phyloP scores from a whole-genome alignment of 2,888 invertebrate species.

The Invenusta paracnida region DNA sequence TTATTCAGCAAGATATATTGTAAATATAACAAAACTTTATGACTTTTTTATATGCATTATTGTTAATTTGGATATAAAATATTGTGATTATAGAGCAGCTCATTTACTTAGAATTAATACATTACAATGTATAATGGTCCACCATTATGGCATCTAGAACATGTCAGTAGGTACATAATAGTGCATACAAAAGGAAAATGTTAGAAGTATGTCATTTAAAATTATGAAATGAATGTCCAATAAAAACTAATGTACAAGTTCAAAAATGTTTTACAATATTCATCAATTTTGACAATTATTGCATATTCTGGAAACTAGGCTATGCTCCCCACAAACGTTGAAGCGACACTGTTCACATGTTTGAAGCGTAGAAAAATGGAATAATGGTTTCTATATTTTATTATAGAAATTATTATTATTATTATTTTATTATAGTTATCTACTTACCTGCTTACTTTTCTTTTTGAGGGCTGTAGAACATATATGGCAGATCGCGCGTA shows the following conservation, averaged over 20 bases:
- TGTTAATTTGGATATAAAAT: background rate
- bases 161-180: background rate
- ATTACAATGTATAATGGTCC: background rate
- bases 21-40: background rate
- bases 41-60: background rate
- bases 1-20: background rate
- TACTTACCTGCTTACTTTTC: conserved; percentile 19
- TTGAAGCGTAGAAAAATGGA: background rate
- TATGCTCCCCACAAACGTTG: background rate
- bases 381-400: no score
- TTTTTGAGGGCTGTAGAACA: conserved; percentile 18
- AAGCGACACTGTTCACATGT: background rate
- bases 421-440: background rate
- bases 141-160: background rate
- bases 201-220: background rate
- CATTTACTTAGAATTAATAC: background rate
- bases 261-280: background rate
- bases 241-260: background rate
- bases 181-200: background rate
- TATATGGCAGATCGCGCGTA: conserved; percentile 20
- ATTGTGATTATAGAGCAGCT: background rate
- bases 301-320: background rate
- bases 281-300: background rate
- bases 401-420: background rate
- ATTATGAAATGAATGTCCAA: background rate